phyloP scores from a whole-genome alignment of 2,113 vertebrate species.

The Ageneiosus marmoratus region DNA sequence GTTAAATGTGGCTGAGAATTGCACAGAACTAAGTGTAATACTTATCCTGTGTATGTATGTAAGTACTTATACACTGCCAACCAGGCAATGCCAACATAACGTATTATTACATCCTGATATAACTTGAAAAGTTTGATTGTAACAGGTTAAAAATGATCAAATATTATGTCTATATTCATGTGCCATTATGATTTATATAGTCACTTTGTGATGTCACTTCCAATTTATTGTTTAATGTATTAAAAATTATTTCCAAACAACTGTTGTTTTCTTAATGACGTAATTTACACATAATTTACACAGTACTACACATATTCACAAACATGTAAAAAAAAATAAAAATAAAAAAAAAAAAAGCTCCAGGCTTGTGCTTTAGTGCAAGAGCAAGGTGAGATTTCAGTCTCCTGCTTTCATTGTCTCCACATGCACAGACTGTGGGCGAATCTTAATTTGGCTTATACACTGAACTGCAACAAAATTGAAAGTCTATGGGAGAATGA shows the following conservation, averaged over 20 bases:
- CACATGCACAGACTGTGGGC: background rate
- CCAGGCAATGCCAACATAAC: slow-evolving; percentile 51
- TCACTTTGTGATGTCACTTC: slow-evolving; percentile 50
- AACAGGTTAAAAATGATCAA: slow-evolving; percentile 34
- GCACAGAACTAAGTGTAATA: slow-evolving; percentile 59
- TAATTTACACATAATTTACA: background rate
- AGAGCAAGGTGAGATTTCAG: background rate
- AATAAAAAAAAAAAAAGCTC: background rate
- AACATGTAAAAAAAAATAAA: background rate
- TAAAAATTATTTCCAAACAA: slow-evolving; percentile 58
- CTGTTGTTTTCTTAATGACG: slow-evolving; percentile 44
- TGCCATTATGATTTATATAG: slow-evolving; percentile 45
- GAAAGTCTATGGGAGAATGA: background rate
- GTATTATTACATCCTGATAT: slow-evolving; percentile 64
- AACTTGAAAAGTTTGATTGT: slow-evolving; percentile 68
- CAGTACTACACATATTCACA: background rate
- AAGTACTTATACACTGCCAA: slow-evolving; percentile 37
- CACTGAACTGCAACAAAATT: background rate
- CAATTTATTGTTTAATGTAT: slow-evolving; percentile 55
- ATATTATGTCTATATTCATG: slow-evolving; percentile 28
- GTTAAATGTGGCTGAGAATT: slow-evolving; percentile 57
- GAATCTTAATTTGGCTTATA: background rate
- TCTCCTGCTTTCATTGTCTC: no score
- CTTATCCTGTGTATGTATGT: slow-evolving; percentile 34
- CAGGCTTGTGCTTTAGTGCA: background rate